A percentile compares a stretch with the other conserved stretches of the same genome.
Conservation (phyloP, 1,140 invertebrate species). For the Micrasema longulum region DNA sequence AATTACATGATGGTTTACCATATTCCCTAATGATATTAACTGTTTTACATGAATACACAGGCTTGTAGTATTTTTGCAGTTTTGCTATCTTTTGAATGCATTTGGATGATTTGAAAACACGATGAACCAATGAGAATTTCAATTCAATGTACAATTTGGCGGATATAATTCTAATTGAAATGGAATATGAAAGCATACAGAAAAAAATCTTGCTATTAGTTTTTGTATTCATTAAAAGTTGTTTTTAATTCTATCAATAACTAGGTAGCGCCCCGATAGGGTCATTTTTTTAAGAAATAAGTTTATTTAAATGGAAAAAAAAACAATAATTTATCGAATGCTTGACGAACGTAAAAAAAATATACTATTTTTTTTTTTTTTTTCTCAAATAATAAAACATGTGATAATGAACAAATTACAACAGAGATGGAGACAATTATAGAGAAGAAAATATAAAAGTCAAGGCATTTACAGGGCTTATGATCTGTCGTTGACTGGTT, state of each 20-base stretch:
- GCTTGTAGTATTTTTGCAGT: slow-evolving; percentile 7
- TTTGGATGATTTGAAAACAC: neutral
- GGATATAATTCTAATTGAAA: neutral
- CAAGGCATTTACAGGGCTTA: too few relatives aligned
- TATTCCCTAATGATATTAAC: slow-evolving; percentile 21
- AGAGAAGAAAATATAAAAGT: too few relatives aligned
- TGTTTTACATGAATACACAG: slow-evolving; percentile 12
- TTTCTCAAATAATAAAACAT: too few relatives aligned
- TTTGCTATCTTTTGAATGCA: neutral
- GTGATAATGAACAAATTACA: too few relatives aligned
- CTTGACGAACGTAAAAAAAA: too few relatives aligned
- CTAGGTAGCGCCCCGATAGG: neutral
- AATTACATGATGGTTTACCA: slow-evolving; percentile 21
- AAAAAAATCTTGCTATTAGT: neutral
- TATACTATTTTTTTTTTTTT: too few relatives aligned
- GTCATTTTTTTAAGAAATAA: neutral
- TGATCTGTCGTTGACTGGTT: too few relatives aligned
- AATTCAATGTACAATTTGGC: too few relatives aligned
- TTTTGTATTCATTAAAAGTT: neutral
- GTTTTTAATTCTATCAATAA: neutral
- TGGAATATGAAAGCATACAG: neutral
- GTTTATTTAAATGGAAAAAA: too few relatives aligned
- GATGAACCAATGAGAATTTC: neutral
- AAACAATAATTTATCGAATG: too few relatives aligned
- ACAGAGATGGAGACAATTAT: too few relatives aligned